Base-by-base conservation (phyloP, 2,888 invertebrate genomes). In the Lucinisca nassula region DNA sequence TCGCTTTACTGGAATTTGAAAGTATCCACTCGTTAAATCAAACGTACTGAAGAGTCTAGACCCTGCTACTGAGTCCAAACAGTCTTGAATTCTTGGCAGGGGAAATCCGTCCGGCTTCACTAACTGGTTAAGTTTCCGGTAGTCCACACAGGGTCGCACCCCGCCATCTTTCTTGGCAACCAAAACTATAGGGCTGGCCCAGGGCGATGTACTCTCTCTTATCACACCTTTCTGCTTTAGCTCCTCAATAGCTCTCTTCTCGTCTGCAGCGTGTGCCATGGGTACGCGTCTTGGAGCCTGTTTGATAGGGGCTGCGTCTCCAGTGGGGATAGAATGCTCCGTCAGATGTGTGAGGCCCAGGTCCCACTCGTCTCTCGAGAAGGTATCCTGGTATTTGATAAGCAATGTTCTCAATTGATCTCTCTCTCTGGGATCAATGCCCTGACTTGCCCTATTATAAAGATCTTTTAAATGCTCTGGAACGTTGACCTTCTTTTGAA, bases 211-310 rank as follows among this genome's bases (percentile, higher is more conserved):
- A 4, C 73, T 84, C 32, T 88, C 58, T 45, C 75, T 67, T 12
- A 86, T 83, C 8, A 86, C 79, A 12, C 81, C 80, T 40, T 84
- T 81, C 30, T 81, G 74, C 37, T 79, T 24, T 55, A 89, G 14
- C 51, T 87, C 80, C 3, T 82, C 70, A 4, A 89, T 82, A 14
- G 80, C 80, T 58, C 74, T 78, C 40, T 74, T 84, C 17, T 85
- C 86, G 27, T 87, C 80, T 21, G 79, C 58, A 6, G 75, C 78
- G 73, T 51, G 85, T 14, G 86, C 86, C 32, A 82, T 30, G 4
- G 86, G 89, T 55, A 89, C 84, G 37, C 49, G 72, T 35, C 82
- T 84, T 24, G 84, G 79, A 21, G 72, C 35, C 40, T 89, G 86
- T 32, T 70, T n/a, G 14, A 86, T 73, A 24, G 84, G 79, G n/a